These are phyloP conservation scores for Chrysaora quinquecirrha DNA, from an alignment of 30 jellyfish, hydroid and myxozoan genomes.

Conservation along the genomic window DNA sequence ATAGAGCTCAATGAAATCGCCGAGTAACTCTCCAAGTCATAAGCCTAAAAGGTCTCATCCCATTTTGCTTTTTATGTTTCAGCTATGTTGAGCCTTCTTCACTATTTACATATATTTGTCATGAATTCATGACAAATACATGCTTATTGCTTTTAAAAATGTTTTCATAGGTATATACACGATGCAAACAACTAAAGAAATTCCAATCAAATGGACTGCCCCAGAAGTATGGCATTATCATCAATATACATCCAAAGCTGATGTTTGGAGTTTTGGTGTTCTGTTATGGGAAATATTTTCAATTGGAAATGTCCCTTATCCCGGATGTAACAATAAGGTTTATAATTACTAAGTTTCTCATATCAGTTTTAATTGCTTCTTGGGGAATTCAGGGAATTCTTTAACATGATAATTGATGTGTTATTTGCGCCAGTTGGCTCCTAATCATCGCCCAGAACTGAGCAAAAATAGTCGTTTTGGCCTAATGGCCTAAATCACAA, in stretches of 20 bases:
- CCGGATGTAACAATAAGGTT: conserved; percentile 95
- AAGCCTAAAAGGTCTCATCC: no score
- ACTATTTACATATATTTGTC: no score
- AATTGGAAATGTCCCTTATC: conserved; percentile 81
- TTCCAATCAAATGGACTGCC: conserved; percentile 97
- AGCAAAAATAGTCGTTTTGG: not conserved
- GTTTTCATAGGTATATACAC: conserved; percentile 88
- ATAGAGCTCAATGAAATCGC: no score
- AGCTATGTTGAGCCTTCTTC: no score
- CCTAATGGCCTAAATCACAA: not conserved
- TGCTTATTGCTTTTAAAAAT: no score
- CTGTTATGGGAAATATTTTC: conserved; percentile 90
- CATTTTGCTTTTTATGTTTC: no score
- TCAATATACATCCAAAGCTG: conserved; percentile 78
- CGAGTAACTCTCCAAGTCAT: no score
- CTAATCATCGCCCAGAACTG: no score
- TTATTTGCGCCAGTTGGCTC: not conserved
- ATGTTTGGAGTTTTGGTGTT: conserved; percentile 95
- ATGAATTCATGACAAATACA: no score
- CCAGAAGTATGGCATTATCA: conserved; percentile 89
- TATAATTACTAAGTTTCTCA: not conserved
- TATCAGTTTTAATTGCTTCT: not conserved
- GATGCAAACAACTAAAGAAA: conserved; percentile 80
- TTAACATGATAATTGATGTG: not conserved
- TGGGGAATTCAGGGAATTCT: not conserved